Evolutionary conservation across 2,888 invertebrate species (phyloP).

Genomic region (Cantharis rufa): DNA sequence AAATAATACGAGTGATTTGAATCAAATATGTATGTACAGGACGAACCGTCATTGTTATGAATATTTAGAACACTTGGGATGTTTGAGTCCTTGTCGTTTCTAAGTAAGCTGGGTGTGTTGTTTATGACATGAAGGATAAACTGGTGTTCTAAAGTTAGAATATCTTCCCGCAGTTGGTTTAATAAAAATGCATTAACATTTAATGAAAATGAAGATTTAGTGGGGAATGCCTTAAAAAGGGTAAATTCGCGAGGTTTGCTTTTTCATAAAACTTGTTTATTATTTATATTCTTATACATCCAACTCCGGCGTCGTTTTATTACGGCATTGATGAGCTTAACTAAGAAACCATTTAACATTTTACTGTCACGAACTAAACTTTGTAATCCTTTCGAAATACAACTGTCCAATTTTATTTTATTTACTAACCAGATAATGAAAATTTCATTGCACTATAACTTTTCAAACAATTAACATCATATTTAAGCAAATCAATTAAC

Average conservation of each 20-base stretch:
- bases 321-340: not conserved
- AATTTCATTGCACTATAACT: not conserved
- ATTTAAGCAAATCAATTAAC: not conserved
- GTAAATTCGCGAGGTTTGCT: slow-evolving; percentile 5
- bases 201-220: slow-evolving; percentile 29
- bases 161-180: slow-evolving; percentile 20
- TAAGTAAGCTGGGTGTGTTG: slow-evolving; percentile 19
- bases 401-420: not conserved
- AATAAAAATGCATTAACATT: slow-evolving; percentile 32
- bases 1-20: not conserved
- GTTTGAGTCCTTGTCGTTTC: slow-evolving; percentile 20
- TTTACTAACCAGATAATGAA: not conserved
- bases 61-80: slow-evolving; percentile 21
- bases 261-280: slow-evolving; percentile 18
- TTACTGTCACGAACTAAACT: not conserved
- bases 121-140: slow-evolving; percentile 25
- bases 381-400: not conserved
- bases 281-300: slow-evolving; percentile 17
- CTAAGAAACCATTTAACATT: slow-evolving; percentile 9
- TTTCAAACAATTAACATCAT: not conserved
- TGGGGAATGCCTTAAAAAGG: slow-evolving; percentile 8
- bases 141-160: slow-evolving; percentile 18
- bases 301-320: slow-evolving; percentile 10
- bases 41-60: slow-evolving; percentile 8
- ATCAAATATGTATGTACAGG: slow-evolving; percentile 19